Percentiles rank a stretch among this genome's conserved stretches.
phyloP scores from a whole-genome alignment of 1,140 invertebrate genomes.

The Danaus plexippus region DNA sequence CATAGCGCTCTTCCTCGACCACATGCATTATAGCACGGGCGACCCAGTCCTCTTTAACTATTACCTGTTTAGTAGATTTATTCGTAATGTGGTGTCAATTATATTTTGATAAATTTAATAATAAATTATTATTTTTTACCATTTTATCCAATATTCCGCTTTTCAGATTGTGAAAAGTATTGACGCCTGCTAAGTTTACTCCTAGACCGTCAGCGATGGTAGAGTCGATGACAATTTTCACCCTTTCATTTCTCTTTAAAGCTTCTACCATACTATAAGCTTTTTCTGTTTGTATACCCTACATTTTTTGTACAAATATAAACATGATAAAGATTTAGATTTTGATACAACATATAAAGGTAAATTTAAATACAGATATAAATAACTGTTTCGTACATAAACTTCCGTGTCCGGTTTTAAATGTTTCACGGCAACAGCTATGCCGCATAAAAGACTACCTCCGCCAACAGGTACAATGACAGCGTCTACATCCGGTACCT shows the following conservation, averaged over 20 bases:
- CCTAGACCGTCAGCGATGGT: slow-evolving; percentile 89
- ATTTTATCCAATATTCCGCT: slow-evolving; percentile 81
- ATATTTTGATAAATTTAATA: slow-evolving; percentile 7
- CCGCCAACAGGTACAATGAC: slow-evolving; percentile 79
- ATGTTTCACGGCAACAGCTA: slow-evolving; percentile 78
- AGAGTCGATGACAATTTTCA: slow-evolving; percentile 73
- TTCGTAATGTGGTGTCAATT: neutral
- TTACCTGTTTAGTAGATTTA: slow-evolving; percentile 48
- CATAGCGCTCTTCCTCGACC: slow-evolving; percentile 91
- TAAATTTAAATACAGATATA: too few relatives aligned
- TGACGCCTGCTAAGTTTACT: slow-evolving; percentile 85
- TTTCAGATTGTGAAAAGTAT: slow-evolving; percentile 82
- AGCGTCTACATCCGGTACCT: slow-evolving; percentile 71
- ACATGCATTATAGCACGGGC: slow-evolving; percentile 90
- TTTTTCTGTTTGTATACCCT: slow-evolving; percentile 88
- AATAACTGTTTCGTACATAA: slow-evolving; percentile 31
- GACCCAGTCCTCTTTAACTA: slow-evolving; percentile 89
- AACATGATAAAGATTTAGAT: neutral
- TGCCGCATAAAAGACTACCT: slow-evolving; percentile 79
- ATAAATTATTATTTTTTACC: slow-evolving; percentile 51
- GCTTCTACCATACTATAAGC: slow-evolving; percentile 83
- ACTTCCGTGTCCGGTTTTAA: slow-evolving; percentile 73
- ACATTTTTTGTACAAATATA: slow-evolving; percentile 5
- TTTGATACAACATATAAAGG: neutral
- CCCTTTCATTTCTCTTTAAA: slow-evolving; percentile 77